Conservation (phyloP, 2,113 vertebrate genomes). For the Gavialis gangeticus region DNA sequence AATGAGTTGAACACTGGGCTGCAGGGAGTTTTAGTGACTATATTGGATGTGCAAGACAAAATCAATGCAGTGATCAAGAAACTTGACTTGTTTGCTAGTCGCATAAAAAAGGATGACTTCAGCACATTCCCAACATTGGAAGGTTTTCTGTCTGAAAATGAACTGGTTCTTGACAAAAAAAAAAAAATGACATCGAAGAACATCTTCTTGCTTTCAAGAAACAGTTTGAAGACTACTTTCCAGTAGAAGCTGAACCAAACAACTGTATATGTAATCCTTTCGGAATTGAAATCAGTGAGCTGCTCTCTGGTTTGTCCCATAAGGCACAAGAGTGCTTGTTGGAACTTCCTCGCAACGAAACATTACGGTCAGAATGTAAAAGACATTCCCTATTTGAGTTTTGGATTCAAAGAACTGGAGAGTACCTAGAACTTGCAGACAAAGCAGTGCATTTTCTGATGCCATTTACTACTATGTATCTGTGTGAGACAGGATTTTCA, state of each 20-base stretch:
- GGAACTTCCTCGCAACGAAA: not conserved
- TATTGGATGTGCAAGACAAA: too few species aligned
- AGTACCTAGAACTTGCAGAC: not conserved
- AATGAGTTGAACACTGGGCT: too few species aligned
- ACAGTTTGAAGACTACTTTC: not conserved
- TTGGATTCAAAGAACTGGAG: not conserved
- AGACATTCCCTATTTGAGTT: not conserved
- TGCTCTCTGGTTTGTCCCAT: not conserved
- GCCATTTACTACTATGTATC: too few species aligned
- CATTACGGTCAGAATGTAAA: not conserved
- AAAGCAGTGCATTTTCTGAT: not conserved
- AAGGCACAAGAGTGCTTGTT: not conserved
- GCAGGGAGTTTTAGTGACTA: too few species aligned
- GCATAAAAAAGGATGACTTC: too few species aligned
- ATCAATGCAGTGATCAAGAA: too few species aligned
- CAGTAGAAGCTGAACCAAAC: not conserved
- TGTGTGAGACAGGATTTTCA: too few species aligned
- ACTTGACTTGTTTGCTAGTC: too few species aligned
- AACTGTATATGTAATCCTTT: not conserved
- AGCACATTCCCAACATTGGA: not conserved
- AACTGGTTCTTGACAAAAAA: not conserved
- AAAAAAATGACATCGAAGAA: not conserved
- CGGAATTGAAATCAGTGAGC: not conserved
- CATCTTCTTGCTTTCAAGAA: not conserved
- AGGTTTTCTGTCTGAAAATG: not conserved